Base-by-base conservation (phyloP, 2,113 vertebrate genomes). In the Xiphias gladius region DNA sequence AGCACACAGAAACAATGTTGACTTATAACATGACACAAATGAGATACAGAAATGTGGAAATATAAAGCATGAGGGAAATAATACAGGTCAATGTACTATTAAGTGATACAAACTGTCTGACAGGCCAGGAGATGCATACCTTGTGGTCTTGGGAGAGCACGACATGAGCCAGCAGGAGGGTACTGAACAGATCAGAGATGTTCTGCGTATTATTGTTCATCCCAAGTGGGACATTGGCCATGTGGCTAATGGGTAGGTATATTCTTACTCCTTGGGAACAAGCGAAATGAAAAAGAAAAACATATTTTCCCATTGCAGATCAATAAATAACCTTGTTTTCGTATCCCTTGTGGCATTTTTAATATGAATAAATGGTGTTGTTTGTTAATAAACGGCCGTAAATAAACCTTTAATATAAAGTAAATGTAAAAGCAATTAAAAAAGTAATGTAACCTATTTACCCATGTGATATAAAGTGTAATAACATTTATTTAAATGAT, bases 191-290 rank as follows among this genome's bases (percentile, higher is more conserved):
- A 88, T 87, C 70, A 83, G 91, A 64, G 93, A 94, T 1, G 24
- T 94, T 32, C 70, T 92, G 22, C 90, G 92, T 17, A 95, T 94
- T 35, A 4, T 94, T 3, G 88, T 94, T 35, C 95, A 95, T 67
- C 93, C 95, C 0, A 28, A 79, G 7, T 95, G 95, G 95, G 92
- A 94, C 80, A 91, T 93, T 4, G 16, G 92, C 67, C 87, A 79
- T 0, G 92, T 95, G 73, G 76, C 80, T 39, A 30, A 86, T 6
- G 94, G 95, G 94, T 95, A 66, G 82, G 92, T 58, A n/a, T 11
- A 24, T 55, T 46, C 2, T 43, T 7, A 30, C 30, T 43, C 4
- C 26, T 22, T 6, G 19, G 12, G 9, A 24, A 30, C 64, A 35
- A 69, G 20, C 1, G 28, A 28, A 46, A 66, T 19, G 4, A 63